phyloP scores from a whole-genome alignment of 2,113 vertebrate genomes.

The Sylvilagus bachmani region DNA sequence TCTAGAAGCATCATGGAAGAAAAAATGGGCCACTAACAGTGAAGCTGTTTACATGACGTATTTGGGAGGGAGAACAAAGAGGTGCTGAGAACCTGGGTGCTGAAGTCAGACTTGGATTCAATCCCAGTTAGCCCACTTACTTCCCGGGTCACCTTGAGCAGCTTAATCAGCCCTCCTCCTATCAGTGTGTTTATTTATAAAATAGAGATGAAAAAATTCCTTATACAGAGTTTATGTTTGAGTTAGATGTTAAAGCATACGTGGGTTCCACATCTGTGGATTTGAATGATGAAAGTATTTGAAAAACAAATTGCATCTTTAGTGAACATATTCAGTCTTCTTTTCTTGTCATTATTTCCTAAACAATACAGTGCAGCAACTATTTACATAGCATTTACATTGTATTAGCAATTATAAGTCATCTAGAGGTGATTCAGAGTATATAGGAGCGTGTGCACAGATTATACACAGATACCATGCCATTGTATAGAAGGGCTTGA shows the following conservation, averaged over 20 bases:
- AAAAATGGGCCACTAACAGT: neutral
- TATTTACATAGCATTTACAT: no score
- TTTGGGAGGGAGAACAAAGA: neutral
- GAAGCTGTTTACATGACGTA: neutral
- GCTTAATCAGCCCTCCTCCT: neutral
- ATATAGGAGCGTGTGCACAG: no score
- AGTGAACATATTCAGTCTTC: no score
- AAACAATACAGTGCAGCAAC: no score
- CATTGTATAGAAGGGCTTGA: no score
- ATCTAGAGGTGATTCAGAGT: no score
- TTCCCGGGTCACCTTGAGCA: neutral
- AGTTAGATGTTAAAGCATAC: neutral
- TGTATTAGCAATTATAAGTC: no score
- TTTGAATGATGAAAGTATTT: no score
- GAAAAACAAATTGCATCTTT: no score
- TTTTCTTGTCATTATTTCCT: no score
- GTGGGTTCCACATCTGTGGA: no score
- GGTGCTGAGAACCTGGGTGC: neutral
- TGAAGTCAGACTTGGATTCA: neutral
- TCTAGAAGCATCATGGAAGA: neutral
- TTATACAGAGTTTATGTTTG: neutral
- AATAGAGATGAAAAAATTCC: neutral
- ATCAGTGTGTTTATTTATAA: neutral
- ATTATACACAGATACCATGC: no score
- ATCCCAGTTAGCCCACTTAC: neutral